Conservation (phyloP, 2,797 vertebrate species). For the Rhinella marina region DNA sequence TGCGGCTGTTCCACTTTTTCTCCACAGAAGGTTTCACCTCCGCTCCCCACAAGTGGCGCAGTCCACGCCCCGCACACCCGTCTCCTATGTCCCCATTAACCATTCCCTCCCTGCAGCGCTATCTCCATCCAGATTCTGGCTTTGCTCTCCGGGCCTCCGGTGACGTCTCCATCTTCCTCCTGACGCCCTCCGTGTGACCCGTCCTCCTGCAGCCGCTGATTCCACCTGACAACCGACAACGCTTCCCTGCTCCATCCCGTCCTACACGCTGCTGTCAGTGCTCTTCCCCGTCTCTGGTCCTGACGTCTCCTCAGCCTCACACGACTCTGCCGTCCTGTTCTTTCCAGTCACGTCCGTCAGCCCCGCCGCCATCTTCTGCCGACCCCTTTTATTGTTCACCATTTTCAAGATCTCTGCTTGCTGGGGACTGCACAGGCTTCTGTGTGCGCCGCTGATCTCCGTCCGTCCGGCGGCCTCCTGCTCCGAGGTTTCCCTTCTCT, state of each 20-base stretch:
- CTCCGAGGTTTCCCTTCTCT: conserved; percentile 10
- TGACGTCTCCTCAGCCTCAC: background rate
- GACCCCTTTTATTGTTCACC: no score
- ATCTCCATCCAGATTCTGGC: background rate
- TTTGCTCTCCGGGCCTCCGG: background rate
- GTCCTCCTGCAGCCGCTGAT: conserved; percentile 4
- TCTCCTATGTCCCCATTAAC: background rate
- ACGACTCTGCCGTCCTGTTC: background rate
- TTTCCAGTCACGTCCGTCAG: background rate
- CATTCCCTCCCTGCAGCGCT: background rate
- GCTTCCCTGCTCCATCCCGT: background rate
- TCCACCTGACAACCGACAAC: background rate
- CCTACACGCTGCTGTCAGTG: background rate
- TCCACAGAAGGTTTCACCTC: no score
- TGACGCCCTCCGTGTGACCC: background rate
- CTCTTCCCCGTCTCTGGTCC: background rate
- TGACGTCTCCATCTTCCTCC: conserved; percentile 2
- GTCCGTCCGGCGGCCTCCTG: background rate
- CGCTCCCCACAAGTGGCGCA: no score
- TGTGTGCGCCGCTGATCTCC: background rate
- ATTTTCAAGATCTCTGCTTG: no score
- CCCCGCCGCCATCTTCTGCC: background rate
- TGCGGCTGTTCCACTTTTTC: no score
- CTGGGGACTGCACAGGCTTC: no score
- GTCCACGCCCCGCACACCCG: no score